Conservation (phyloP, 2,797 vertebrate species). For the Argyrosomus regius region DNA sequence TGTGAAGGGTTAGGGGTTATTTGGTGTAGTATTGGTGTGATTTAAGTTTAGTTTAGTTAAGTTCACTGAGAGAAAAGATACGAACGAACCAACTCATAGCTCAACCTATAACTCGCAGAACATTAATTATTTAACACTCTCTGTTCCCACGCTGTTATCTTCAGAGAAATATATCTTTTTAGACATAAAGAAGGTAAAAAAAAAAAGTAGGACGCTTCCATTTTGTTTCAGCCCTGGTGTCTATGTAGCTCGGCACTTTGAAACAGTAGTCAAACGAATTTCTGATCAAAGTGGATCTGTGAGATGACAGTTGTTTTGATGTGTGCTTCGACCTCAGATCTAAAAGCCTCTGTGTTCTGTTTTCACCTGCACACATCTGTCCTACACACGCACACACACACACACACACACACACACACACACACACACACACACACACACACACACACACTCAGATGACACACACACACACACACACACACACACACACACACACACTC, state of each 20-base stretch:
- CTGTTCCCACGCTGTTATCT: conserved; percentile 6
- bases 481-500: too few relatives aligned
- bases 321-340: conserved; percentile 61
- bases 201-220: conserved; percentile 16
- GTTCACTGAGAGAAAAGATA: neutral
- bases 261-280: conserved; percentile 35
- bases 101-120: neutral
- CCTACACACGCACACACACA: neutral
- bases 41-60: neutral
- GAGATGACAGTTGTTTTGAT: conserved; percentile 69
- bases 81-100: neutral
- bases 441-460: conserved; percentile 1
- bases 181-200: conserved; percentile 6
- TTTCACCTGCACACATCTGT: conserved; percentile 47
- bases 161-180: neutral
- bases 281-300: conserved; percentile 70
- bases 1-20: neutral
- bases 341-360: conserved; percentile 54
- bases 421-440: neutral
- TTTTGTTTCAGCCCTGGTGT: neutral
- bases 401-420: conserved; percentile 21
- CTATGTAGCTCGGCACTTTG: conserved; percentile 39
- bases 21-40: neutral
- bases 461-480: too few relatives aligned
- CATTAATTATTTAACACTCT: neutral